Evolutionary conservation across 2,113 vertebrate species (phyloP).

Genomic region (Ciconia maguari): DNA sequence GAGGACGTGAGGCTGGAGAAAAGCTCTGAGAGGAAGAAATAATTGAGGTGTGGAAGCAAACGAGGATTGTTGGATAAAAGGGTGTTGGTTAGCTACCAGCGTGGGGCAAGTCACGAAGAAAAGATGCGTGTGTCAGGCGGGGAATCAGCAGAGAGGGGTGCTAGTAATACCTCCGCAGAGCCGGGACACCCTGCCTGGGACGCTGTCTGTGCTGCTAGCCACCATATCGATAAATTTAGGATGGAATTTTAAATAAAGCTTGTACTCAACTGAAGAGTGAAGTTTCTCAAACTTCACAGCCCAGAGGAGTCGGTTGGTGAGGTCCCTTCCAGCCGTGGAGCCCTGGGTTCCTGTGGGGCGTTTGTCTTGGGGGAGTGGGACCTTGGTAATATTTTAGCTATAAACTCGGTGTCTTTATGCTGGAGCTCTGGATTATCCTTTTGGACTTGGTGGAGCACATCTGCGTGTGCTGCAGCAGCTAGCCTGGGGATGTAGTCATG

Average conservation of each 20-base stretch:
- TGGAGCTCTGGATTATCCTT: not conserved
- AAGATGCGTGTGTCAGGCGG: not conserved
- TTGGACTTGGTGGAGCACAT: not conserved
- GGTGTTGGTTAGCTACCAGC: not conserved
- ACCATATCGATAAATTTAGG: not conserved
- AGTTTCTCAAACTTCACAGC: not conserved
- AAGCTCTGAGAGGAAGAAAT: not conserved
- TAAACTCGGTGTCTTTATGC: not conserved
- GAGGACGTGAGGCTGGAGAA: not conserved
- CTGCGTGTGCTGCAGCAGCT: not conserved
- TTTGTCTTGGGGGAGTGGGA: not conserved
- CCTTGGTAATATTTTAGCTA: not conserved
- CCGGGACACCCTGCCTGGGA: not conserved
- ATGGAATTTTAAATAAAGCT: not conserved
- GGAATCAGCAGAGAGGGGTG: not conserved
- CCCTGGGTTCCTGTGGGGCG: accelerated
- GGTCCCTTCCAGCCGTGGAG: accelerated
- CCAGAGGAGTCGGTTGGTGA: accelerated
- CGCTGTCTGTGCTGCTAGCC: not conserved
- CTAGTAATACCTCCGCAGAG: not conserved
- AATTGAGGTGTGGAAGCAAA: not conserved
- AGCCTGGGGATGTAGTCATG: not conserved
- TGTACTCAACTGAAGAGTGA: not conserved
- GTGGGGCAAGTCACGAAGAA: accelerated
- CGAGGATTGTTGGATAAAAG: not conserved